phyloP scores from a whole-genome alignment of 2,797 vertebrate genomes.

The Malurus splendens region DNA sequence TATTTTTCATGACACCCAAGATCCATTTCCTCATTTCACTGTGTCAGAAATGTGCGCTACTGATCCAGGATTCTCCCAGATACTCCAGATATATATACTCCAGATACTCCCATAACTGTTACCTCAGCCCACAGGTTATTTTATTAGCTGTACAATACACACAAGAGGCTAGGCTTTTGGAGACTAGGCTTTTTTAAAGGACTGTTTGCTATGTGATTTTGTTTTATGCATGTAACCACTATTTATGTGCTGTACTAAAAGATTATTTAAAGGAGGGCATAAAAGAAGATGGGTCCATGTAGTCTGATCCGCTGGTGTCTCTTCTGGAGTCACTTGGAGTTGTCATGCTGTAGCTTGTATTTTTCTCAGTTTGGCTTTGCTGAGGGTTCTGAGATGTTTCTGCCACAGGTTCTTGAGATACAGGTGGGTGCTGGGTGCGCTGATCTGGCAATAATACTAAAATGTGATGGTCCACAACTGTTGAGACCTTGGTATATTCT shows the following conservation, averaged over 20 bases:
- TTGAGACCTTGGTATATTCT: constrained; percentile 86
- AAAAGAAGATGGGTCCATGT: constrained; percentile 82
- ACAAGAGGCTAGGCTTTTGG: neutral
- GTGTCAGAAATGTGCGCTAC: neutral
- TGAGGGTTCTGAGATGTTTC: constrained; percentile 8
- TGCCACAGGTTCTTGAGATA: constrained; percentile 45
- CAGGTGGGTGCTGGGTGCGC: neutral
- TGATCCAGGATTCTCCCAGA: neutral
- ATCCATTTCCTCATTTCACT: neutral
- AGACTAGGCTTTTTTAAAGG: neutral
- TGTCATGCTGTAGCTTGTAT: neutral
- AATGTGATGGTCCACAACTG: constrained; percentile 70
- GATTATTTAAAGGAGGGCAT: constrained; percentile 62
- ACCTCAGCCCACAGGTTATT: neutral
- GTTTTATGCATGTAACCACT: constrained; percentile 13
- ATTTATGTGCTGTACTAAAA: neutral
- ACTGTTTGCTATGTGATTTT: constrained; percentile 21
- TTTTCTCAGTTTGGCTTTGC: constrained; percentile 61
- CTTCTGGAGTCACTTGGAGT: constrained; percentile 34
- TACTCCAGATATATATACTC: no score
- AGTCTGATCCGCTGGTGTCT: constrained; percentile 70
- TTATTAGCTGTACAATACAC: neutral
- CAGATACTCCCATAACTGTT: neutral
- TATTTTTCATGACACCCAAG: constrained; percentile 14
- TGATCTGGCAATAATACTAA: constrained; percentile 79